A percentile compares a stretch with the other conserved stretches of the same genome.
phyloP scores from a whole-genome alignment of 2,113 vertebrate genomes.

The Egretta garzetta region DNA sequence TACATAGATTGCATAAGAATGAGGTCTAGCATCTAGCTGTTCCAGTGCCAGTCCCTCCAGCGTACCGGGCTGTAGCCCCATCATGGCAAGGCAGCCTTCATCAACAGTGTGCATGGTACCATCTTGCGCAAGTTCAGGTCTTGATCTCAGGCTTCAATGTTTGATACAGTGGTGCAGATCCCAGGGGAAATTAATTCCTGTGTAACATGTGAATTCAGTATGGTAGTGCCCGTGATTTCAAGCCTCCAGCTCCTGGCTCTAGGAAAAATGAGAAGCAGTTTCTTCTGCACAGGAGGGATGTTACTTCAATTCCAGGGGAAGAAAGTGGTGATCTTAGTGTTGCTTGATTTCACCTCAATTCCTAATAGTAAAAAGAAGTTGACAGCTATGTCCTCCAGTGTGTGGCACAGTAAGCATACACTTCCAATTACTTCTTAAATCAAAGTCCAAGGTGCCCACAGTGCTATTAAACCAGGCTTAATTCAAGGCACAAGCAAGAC shows the following conservation, averaged over 20 bases:
- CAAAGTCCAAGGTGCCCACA: neutral
- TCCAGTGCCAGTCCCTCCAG: neutral
- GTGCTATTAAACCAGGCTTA: neutral
- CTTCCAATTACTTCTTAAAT: neutral
- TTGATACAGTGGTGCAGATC: neutral
- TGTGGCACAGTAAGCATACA: neutral
- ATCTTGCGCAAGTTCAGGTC: neutral
- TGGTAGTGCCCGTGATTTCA: neutral
- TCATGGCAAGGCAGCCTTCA: neutral
- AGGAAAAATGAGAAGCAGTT: neutral
- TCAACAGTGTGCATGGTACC: neutral
- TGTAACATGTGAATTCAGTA: neutral
- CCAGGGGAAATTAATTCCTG: neutral
- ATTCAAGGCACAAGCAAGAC: neutral
- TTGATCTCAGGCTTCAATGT: neutral
- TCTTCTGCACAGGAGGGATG: neutral
- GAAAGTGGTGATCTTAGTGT: neutral
- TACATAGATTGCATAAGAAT: slow-evolving; percentile 10
- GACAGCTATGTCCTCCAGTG: neutral
- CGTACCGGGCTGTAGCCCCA: neutral
- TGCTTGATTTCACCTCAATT: slow-evolving; percentile 8
- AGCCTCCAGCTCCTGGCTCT: neutral
- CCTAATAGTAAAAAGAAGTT: neutral
- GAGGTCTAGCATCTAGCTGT: neutral
- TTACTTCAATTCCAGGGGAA: neutral